Evolutionary conservation across 1,140 invertebrate species (phyloP).

Genomic region (Rhyacophila brunnea): DNA sequence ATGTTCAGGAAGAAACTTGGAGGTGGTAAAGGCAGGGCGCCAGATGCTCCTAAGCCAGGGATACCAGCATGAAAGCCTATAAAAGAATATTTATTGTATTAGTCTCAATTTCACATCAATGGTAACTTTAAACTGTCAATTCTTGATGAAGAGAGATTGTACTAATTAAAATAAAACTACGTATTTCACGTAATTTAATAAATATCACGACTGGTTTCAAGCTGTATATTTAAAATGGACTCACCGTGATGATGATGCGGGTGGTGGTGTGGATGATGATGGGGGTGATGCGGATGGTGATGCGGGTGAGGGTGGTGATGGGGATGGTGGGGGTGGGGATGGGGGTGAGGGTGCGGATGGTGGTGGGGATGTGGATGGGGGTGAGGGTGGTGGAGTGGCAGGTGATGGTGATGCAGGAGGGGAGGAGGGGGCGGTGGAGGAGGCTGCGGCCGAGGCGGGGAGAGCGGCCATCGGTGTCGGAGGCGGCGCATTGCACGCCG

Average conservation of each 20-base stretch:
- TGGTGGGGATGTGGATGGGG: conserved; percentile 39
- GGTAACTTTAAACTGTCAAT: no score
- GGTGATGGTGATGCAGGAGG: conserved; percentile 36
- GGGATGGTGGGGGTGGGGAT: conserved; percentile 38
- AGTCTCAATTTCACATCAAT: no score
- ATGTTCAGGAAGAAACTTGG: conserved; percentile 77
- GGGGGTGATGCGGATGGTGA: conserved; percentile 36
- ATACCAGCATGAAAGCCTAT: conserved; percentile 43
- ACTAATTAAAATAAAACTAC: no score
- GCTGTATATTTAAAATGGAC: neutral
- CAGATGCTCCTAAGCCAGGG: conserved; percentile 48
- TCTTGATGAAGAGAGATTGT: no score
- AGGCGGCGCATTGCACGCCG: conserved; percentile 39
- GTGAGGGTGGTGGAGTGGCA: conserved; percentile 42
- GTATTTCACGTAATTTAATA: no score
- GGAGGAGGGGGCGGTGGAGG: conserved; percentile 40
- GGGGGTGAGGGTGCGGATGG: conserved; percentile 41
- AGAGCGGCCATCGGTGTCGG: conserved; percentile 41
- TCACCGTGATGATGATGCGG: conserved; percentile 18
- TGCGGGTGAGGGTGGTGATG: conserved; percentile 39
- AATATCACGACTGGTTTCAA: neutral
- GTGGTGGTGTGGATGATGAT: conserved; percentile 38
- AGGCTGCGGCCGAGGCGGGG: conserved; percentile 38
- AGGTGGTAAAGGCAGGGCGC: conserved; percentile 46
- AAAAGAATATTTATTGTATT: no score